Percentiles rank a stretch among this genome's conserved stretches.
These are phyloP conservation scores for Bombus waltoni DNA, from an alignment of 1,140 invertebrate genomes.

Conservation along the genomic window DNA sequence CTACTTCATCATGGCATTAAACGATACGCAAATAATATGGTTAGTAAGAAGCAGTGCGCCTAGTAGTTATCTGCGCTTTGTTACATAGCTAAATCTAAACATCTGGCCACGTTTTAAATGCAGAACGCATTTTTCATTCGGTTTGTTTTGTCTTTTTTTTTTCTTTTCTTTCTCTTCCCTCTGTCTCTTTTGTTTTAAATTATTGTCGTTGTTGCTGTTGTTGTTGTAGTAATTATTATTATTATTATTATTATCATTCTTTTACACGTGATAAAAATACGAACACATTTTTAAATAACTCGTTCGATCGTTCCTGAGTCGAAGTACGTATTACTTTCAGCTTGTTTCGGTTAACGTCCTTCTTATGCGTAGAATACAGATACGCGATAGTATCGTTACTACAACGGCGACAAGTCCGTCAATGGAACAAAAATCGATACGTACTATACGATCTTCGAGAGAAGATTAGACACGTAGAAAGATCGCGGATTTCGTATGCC, in stretches of 20 bases:
- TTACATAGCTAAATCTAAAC: conserved; percentile 48
- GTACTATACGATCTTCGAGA: neutral
- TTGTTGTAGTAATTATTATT: too few species aligned
- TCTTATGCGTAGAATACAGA: neutral
- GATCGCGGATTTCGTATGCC: neutral
- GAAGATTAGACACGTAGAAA: neutral
- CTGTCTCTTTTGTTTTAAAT: neutral
- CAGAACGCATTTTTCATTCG: conserved; percentile 37
- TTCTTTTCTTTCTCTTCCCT: neutral
- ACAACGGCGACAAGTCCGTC: neutral
- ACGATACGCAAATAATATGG: conserved; percentile 67
- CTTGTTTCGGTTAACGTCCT: neutral
- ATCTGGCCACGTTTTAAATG: conserved; percentile 60
- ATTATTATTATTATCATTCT: neutral
- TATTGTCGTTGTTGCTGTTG: too few species aligned
- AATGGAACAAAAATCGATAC: neutral
- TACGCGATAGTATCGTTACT: neutral
- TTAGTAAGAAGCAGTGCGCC: conserved; percentile 76
- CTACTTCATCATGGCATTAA: conserved; percentile 50
- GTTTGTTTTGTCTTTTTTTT: neutral
- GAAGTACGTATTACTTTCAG: neutral
- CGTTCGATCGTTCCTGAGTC: neutral
- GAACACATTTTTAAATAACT: neutral
- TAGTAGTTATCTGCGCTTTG: conserved; percentile 51
- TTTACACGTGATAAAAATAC: neutral